Evolutionary conservation across 2,113 vertebrate species (phyloP).

Genomic region (Albula goreensis): DNA sequence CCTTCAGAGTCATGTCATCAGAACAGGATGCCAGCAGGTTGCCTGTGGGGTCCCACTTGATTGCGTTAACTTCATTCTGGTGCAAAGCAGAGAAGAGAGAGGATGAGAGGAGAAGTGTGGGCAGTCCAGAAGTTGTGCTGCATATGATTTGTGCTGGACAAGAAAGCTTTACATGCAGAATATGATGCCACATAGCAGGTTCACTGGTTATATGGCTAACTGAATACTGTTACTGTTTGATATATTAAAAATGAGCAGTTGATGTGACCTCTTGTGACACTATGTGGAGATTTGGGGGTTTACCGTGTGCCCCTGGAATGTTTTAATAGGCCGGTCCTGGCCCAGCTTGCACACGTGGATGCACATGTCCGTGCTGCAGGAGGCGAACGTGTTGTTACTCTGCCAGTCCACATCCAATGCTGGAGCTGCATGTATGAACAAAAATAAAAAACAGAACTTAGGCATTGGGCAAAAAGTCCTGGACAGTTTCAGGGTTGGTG

Average conservation of each 20-base stretch:
- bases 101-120: background rate
- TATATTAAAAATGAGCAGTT: too few species aligned
- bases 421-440: slow-evolving; percentile 72
- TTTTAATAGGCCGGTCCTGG: slow-evolving; percentile 95
- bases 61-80: slow-evolving; percentile 98
- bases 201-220: too few species aligned
- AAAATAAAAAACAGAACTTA: background rate
- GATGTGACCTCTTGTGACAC: too few species aligned
- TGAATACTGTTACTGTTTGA: too few species aligned
- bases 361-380: slow-evolving; percentile 98
- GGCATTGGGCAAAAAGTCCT: too few species aligned
- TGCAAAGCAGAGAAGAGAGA: background rate
- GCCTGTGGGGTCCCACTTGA: slow-evolving; percentile 99
- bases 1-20: slow-evolving; percentile 98
- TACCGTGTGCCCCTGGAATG: slow-evolving; percentile 99
- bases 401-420: slow-evolving; percentile 98
- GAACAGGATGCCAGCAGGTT: slow-evolving; percentile 97
- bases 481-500: too few species aligned
- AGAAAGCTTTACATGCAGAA: too few species aligned
- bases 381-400: slow-evolving; percentile 98
- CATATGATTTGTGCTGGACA: too few species aligned
- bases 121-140: too few species aligned
- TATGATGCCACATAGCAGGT: too few species aligned
- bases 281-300: slow-evolving; percentile 49
- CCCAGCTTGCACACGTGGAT: slow-evolving; percentile 97